Evolutionary conservation across 2,797 vertebrate genomes (phyloP).

Genomic region (Acanthiza pusilla): DNA sequence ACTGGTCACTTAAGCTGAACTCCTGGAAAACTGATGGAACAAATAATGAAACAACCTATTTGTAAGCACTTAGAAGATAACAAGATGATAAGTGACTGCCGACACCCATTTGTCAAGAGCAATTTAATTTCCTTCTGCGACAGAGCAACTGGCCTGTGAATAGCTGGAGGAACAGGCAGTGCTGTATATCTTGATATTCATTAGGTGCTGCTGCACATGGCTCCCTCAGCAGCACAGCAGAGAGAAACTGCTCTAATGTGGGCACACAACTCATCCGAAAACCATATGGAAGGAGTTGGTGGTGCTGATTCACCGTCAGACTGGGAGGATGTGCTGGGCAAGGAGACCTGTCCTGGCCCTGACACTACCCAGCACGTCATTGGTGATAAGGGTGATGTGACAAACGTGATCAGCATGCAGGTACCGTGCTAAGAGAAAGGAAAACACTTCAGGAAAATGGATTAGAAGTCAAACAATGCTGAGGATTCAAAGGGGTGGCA

Average conservation of each 20-base stretch:
- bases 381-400: not conserved
- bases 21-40: slow-evolving; percentile 46
- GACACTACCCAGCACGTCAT: not conserved
- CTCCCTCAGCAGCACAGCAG: slow-evolving; percentile 9
- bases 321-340: not conserved
- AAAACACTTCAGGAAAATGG: not conserved
- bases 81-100: slow-evolving; percentile 61
- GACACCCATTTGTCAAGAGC: slow-evolving; percentile 54
- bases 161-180: not conserved
- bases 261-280: not conserved
- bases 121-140: slow-evolving; percentile 49
- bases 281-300: not conserved
- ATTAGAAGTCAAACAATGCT: not conserved
- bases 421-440: fast-evolving
- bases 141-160: slow-evolving; percentile 30
- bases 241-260: not conserved
- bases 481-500: fast-evolving
- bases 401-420: fast-evolving
- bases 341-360: not conserved
- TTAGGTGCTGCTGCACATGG: not conserved
- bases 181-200: slow-evolving; percentile 34
- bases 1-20: not conserved
- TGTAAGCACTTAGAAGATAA: slow-evolving; percentile 61
- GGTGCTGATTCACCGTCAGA: not conserved
- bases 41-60: slow-evolving; percentile 58